phyloP scores from a whole-genome alignment of 2,797 vertebrate species.

The Acropternis orthonyx region DNA sequence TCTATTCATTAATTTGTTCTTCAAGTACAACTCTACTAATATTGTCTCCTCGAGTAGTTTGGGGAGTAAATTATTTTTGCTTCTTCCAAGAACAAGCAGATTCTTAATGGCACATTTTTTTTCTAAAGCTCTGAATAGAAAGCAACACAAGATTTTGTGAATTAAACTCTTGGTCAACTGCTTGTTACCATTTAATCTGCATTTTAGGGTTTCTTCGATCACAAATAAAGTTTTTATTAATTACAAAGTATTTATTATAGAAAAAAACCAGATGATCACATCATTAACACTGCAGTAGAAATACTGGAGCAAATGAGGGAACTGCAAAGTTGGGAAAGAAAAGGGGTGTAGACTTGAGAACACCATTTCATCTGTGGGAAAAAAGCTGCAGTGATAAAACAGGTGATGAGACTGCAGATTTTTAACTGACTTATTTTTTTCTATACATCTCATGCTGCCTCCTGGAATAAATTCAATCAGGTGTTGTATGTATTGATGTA shows the following conservation, averaged over 20 bases:
- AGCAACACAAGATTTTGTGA: neutral
- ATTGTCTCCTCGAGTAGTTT: neutral
- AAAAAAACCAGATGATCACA: neutral
- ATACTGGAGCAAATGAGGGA: neutral
- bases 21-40: neutral
- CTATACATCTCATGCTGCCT: neutral
- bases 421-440: neutral
- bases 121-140: neutral
- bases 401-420: neutral
- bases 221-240: neutral
- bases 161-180: neutral
- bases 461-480: neutral
- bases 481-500: neutral
- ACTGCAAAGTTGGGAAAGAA: neutral
- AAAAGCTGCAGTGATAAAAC: neutral
- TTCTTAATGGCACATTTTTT: neutral
- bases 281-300: neutral
- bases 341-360: neutral
- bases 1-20: neutral
- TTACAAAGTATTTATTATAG: neutral
- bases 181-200: neutral
- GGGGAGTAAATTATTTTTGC: neutral
- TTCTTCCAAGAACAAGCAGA: neutral
- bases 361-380: neutral
- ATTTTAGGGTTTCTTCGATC: neutral